Base-by-base conservation (phyloP, 1,140 invertebrate genomes). In the Leptinotarsa texana region DNA sequence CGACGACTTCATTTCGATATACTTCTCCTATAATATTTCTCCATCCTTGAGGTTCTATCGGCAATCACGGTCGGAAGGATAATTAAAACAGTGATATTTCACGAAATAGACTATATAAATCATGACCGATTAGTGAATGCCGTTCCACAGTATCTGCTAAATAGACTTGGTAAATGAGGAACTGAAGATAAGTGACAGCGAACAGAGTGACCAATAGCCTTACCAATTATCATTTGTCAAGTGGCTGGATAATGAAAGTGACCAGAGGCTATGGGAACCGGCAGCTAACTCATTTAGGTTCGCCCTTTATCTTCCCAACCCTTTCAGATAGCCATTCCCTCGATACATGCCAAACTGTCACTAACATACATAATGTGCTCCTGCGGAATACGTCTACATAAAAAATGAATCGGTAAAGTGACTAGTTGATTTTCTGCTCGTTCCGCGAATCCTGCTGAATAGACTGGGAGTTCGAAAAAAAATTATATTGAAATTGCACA, bases 201-300 rank as follows among this genome's bases (percentile, higher is more conserved):
- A 76, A 78, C 79, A 79, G 80, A 84, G 81, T 84, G 83, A 84
- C 83, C 83, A 84, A 84, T 84, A 75, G 81, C 80, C 81, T 78
- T 80, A 76, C 82, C 82, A 84, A 84, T 84, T 84, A 84, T 84
- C 83, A 84, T 84, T 84, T 84, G 83, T 84, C 83, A 84, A 84
- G 82, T 81, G 81, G 76, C 77, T 76, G 78, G 79, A 83, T 84
- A 84, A 84, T 84, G 83, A 84, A 84, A 84, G 82, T 84, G 83
- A 84, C 82, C 82, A 79, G 77, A 77, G 81, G 82, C 80, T 80
- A 81, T 80, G 80, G 80, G 72, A 79, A 76, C 74, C 71, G 80
- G 77, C 79, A 78, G 78, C 78, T 73, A 74, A 81, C 80, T 82
- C 81, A 83, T 84, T 83, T 83, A 82, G 78, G 77, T 77, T 62